Base-by-base conservation (phyloP, 2,113 vertebrate genomes). In the Anser brachyrhynchus region DNA sequence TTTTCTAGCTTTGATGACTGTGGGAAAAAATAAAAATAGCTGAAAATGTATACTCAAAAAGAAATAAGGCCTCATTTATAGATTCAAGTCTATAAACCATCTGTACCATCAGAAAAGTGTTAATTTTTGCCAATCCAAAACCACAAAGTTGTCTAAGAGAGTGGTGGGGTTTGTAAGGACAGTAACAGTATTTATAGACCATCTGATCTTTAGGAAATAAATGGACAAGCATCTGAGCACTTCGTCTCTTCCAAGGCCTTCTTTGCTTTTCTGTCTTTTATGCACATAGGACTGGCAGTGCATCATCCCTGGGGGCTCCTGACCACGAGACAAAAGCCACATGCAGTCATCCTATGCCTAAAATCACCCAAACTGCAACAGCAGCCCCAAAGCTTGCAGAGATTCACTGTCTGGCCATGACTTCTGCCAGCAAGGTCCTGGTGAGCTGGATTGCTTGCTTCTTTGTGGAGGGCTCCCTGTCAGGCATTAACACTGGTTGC, bases 61-160 rank as follows among this genome's bases (percentile, higher is more conserved):
- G 7, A 84, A 95, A 54, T 52, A 70, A 29, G 19, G 66, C 2
- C 10, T 59, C 41, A 55, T 71, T 49, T 77, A 77, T 58, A 71
- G 13, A 6, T 92, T 67, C 23, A 39, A 49, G 35, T 58, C 14
- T 19, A 33, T 49, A 49, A 49, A 49, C 46, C 20, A 21, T 21
- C 81, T 26, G 14, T 43, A 29, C 26, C 22, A 20, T 49, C 57
- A 84, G 21, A 23, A 49, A 4, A 66, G 6, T 46, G 6, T 37
- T 14, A 35, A 87, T 74, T 84, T 89, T 65, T 89, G 35, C 25
- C 86, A 39, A 61, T 8, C 9, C 43, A 59, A 84, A n/a, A 6
- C 10, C 25, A 59, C 1, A 3, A 31, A 73, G 43, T 28, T 0
- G 0, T 61, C 12, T 31, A 54, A 72, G 28, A 78, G 33, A 51